Percentiles rank a stretch among this genome's conserved stretches.
These are phyloP conservation scores for Lepidocyrtinus sp. DNA, from an alignment of 2,888 invertebrate species.

Conservation along the genomic window DNA sequence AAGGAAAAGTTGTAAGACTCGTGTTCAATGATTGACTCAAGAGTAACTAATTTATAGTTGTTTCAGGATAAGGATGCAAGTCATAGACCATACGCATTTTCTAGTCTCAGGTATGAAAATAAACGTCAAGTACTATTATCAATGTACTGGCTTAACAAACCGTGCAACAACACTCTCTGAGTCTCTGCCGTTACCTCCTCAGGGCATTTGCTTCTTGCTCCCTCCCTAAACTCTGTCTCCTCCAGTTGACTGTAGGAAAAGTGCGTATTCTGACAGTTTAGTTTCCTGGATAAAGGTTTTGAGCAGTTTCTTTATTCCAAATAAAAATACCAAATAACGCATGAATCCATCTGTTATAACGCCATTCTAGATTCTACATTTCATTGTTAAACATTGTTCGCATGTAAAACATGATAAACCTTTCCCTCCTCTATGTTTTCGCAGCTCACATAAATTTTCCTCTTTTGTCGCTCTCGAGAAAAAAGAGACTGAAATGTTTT, in stretches of 20 bases:
- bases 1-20: too few species aligned
- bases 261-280: too few species aligned
- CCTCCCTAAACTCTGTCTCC: neutral
- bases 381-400: constrained; percentile 38
- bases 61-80: too few species aligned
- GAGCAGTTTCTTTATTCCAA: neutral
- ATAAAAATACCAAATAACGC: too few species aligned
- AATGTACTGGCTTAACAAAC: neutral
- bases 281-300: neutral
- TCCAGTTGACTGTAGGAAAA: neutral
- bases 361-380: constrained; percentile 24
- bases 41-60: too few species aligned
- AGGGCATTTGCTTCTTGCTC: neutral
- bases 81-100: too few species aligned
- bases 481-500: too few species aligned
- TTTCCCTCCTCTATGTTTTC: constrained; percentile 27
- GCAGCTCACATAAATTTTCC: neutral
- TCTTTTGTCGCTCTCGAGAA: neutral
- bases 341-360: too few species aligned
- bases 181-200: neutral
- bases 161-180: neutral
- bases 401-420: constrained; percentile 41
- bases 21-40: too few species aligned
- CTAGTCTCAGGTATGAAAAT: neutral
- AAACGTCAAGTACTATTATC: too few species aligned